These are phyloP conservation scores for Laterallus jamaicensis DNA, from an alignment of 2,113 vertebrate genomes.

Conservation along the genomic window DNA sequence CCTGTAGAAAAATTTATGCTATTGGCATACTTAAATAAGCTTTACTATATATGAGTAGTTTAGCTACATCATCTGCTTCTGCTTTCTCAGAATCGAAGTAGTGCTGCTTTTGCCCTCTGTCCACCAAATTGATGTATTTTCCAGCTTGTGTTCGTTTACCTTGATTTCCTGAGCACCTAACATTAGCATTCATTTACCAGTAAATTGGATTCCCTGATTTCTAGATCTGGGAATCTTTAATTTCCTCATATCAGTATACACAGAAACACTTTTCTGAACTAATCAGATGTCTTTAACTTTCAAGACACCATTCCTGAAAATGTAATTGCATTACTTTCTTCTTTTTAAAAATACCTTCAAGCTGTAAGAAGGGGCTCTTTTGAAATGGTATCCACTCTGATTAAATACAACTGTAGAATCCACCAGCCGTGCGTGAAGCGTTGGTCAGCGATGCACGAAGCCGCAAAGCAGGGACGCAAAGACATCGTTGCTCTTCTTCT, in stretches of 20 bases:
- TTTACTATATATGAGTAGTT: background rate
- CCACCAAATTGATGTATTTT: background rate
- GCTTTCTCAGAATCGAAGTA: background rate
- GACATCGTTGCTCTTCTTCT: slow-evolving; percentile 82
- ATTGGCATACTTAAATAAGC: background rate
- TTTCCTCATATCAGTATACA: background rate
- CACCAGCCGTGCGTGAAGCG: slow-evolving; percentile 80
- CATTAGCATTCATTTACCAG: background rate
- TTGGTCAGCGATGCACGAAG: slow-evolving; percentile 87
- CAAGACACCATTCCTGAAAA: background rate
- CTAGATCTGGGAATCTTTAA: background rate
- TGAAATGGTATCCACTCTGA: slow-evolving; percentile 78
- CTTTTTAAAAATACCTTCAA: slow-evolving; percentile 46
- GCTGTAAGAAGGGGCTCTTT: slow-evolving; percentile 80
- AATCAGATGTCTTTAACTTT: background rate
- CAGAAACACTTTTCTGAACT: background rate
- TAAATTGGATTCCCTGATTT: background rate
- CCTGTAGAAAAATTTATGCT: background rate
- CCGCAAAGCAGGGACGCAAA: slow-evolving; percentile 82
- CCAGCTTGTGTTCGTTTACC: background rate
- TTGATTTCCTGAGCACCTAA: background rate
- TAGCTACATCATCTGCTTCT: background rate
- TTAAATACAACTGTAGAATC: slow-evolving; percentile 78
- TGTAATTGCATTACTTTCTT: background rate
- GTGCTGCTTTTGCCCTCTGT: background rate